phyloP scores from a whole-genome alignment of 1,140 invertebrate genomes.

The Pentalonia nigronervosa region DNA sequence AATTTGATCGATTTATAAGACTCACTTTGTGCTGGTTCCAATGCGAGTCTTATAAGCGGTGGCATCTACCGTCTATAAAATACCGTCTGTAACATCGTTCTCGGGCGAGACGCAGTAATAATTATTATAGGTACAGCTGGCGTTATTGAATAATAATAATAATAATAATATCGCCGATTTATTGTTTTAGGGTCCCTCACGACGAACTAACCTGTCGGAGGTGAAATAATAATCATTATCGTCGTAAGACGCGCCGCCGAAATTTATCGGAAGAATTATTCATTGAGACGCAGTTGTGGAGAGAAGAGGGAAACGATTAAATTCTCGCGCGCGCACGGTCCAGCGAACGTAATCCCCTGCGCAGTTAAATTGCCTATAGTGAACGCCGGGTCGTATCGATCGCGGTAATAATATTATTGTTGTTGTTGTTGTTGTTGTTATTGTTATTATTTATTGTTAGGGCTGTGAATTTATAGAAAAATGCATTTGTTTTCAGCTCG shows the following conservation, averaged over 20 bases:
- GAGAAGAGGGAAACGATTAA: neutral
- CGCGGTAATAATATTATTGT: neutral
- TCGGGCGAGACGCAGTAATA: neutral
- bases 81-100: neutral
- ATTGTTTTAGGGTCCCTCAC: neutral
- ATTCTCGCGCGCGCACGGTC: neutral
- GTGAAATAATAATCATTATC: neutral
- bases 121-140: neutral
- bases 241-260: neutral
- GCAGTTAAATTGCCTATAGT: conserved; percentile 47
- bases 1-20: no score
- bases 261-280: neutral
- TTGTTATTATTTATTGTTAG: neutral
- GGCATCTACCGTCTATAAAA: neutral
- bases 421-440: neutral
- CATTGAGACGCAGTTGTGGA: neutral
- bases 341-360: conserved; percentile 12
- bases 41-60: no score
- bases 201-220: neutral
- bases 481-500: neutral
- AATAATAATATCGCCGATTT: neutral
- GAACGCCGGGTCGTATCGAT: conserved; percentile 10
- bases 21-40: no score
- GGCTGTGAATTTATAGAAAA: neutral
- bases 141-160: neutral